Conservation (phyloP, 2,113 vertebrate genomes). For the Carassius gibelio region DNA sequence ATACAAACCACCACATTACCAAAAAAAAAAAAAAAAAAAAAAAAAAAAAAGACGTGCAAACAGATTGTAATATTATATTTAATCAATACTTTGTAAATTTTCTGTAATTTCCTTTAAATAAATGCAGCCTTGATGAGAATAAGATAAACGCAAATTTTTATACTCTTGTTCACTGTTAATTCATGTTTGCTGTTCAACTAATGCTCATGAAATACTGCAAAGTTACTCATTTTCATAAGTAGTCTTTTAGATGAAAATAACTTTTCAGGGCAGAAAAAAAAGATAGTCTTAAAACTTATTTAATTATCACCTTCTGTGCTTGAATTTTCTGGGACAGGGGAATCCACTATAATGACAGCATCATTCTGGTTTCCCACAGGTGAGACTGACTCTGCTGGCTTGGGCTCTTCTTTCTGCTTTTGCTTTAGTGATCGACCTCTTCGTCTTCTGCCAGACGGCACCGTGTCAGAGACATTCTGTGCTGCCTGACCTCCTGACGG, state of each 20-base stretch:
- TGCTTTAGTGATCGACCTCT: slow-evolving; percentile 59
- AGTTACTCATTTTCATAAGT: background rate
- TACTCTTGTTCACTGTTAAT: background rate
- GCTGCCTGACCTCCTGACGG: background rate
- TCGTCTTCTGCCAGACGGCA: slow-evolving; percentile 47
- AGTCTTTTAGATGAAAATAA: background rate
- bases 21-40: background rate
- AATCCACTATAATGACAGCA: slow-evolving; percentile 51
- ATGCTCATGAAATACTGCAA: background rate
- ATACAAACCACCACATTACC: background rate
- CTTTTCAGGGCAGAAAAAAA: background rate
- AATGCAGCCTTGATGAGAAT: background rate
- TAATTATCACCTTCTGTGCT: slow-evolving; percentile 59
- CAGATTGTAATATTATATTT: background rate
- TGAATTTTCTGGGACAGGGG: slow-evolving; percentile 33
- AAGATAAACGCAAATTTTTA: background rate
- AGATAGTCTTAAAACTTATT: background rate
- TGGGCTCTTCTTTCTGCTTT: slow-evolving; percentile 50
- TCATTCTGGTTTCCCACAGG: slow-evolving; percentile 43
- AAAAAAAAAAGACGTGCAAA: background rate
- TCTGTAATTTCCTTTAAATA: background rate
- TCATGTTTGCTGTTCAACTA: background rate
- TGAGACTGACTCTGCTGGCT: background rate
- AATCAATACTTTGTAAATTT: background rate
- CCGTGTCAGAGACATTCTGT: slow-evolving; percentile 20